phyloP scores from a whole-genome alignment of 2,888 invertebrate genomes.

The Drosophila hamatofila region DNA sequence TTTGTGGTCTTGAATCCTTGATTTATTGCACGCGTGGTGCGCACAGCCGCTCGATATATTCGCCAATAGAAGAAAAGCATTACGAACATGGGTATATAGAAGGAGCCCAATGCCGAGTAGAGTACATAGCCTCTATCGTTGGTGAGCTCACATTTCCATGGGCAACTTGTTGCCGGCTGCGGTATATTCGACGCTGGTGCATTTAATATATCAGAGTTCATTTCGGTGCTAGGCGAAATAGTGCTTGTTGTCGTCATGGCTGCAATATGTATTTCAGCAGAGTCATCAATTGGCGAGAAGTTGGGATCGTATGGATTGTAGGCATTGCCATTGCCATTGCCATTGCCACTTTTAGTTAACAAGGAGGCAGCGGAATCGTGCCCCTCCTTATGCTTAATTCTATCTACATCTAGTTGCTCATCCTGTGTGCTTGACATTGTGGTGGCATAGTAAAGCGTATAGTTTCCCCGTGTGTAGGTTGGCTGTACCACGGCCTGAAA shows the following conservation, averaged over 20 bases:
- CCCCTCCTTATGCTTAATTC: constrained; percentile 58
- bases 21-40: constrained; percentile 96
- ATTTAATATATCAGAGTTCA: constrained; percentile 48
- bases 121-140: constrained; percentile 98
- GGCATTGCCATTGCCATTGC: constrained; percentile 58
- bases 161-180: constrained; percentile 87
- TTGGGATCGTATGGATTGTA: constrained; percentile 82
- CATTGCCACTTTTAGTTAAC: constrained; percentile 10
- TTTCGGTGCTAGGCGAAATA: constrained; percentile 31
- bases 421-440: constrained; percentile 75
- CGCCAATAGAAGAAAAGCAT: constrained; percentile 99
- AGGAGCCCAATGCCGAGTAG: constrained; percentile 98
- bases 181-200: constrained; percentile 40
- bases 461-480: constrained; percentile 84
- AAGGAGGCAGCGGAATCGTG: constrained; percentile 30
- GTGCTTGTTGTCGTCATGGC: constrained; percentile 42
- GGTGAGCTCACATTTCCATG: constrained; percentile 95
- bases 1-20: constrained; percentile 95
- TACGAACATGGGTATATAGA: constrained; percentile 98
- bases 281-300: constrained; percentile 70
- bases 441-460: constrained; percentile 85
- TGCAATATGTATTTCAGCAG: constrained; percentile 60
- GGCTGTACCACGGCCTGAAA: constrained; percentile 80
- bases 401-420: constrained; percentile 84
- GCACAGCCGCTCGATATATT: constrained; percentile 97